Evolutionary conservation across 2,797 vertebrate species (phyloP).

Genomic region (Apogon hyalosoma): DNA sequence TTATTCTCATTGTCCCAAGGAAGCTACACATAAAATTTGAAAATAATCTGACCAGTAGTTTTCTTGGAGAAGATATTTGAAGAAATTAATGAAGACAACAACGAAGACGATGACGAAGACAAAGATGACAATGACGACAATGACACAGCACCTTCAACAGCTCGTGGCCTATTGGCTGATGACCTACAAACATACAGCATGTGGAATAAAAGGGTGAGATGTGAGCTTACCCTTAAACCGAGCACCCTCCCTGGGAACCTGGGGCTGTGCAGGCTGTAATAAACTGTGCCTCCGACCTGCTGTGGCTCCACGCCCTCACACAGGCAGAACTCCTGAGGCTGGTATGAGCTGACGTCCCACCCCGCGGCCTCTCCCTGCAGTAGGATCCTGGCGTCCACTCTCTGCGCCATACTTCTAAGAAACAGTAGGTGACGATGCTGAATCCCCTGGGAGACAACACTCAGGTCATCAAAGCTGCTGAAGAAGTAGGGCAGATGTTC

Average conservation of each 20-base stretch:
- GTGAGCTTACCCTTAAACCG: conserved; percentile 81
- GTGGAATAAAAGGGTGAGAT: not conserved
- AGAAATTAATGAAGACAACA: no score
- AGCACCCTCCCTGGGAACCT: conserved; percentile 71
- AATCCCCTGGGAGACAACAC: conserved; percentile 65
- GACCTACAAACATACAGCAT: not conserved
- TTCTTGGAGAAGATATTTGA: no score
- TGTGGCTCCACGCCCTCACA: conserved; percentile 52
- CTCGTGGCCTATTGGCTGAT: no score
- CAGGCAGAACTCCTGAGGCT: conserved; percentile 75
- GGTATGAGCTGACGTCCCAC: conserved; percentile 39
- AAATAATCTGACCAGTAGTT: no score
- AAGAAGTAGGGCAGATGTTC: conserved; percentile 71
- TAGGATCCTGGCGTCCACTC: conserved; percentile 54
- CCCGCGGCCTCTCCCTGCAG: conserved; percentile 36
- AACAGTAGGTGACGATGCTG: conserved; percentile 76
- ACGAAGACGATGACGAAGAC: no score
- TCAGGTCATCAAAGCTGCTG: conserved; percentile 52
- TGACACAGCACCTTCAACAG: no score
- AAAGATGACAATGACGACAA: no score
- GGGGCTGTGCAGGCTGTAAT: conserved; percentile 74
- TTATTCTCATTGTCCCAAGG: no score
- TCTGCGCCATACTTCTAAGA: conserved; percentile 66
- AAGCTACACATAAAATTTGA: no score
- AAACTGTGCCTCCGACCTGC: conserved; percentile 73